These are phyloP conservation scores for Stenodera caucasica DNA, from an alignment of 2,888 invertebrate species.

Conservation along the genomic window DNA sequence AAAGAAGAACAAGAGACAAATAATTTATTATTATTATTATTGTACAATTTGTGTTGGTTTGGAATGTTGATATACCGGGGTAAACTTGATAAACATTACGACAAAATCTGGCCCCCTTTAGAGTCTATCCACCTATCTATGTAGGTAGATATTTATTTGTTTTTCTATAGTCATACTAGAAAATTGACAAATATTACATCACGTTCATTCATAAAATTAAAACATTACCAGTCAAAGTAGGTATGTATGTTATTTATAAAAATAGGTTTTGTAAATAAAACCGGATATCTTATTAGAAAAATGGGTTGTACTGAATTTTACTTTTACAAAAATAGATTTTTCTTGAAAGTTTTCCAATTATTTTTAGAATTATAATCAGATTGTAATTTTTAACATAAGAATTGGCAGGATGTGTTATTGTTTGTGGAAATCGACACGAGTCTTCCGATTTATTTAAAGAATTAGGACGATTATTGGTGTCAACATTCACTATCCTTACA, in stretches of 20 bases:
- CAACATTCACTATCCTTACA: background rate
- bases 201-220: background rate
- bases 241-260: too few relatives aligned
- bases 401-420: too few relatives aligned
- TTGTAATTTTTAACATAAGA: too few relatives aligned
- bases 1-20: background rate
- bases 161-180: background rate
- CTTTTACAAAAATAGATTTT: background rate
- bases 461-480: background rate
- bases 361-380: background rate
- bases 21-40: too few relatives aligned
- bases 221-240: background rate
- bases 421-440: background rate
- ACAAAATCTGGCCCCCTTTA: slow-evolving; percentile 13
- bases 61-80: slow-evolving; percentile 22
- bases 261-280: background rate
- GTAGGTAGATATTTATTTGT: slow-evolving; percentile 3
- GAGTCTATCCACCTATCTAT: background rate
- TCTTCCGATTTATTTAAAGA: slow-evolving; percentile 5
- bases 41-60: slow-evolving; percentile 25
- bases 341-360: background rate
- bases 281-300: background rate
- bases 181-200: background rate
- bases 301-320: background rate
- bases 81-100: slow-evolving; percentile 20